Conservation (phyloP, 1,140 invertebrate species). For the Trypoxylus dichotomus region DNA sequence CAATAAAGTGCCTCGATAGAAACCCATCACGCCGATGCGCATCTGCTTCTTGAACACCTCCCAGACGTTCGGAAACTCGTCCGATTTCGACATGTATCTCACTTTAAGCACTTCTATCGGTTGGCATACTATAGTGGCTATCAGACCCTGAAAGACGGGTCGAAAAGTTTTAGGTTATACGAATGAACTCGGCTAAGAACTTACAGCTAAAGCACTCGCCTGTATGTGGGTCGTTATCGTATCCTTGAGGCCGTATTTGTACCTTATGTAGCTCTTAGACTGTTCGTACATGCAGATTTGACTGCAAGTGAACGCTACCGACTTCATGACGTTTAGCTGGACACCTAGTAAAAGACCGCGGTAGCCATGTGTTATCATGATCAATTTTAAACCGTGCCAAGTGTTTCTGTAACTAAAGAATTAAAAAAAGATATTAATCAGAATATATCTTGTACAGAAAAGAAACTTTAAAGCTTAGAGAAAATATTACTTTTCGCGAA, state of each 20-base stretch:
- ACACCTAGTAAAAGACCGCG: neutral
- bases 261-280: neutral
- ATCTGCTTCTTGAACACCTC: neutral
- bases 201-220: neutral
- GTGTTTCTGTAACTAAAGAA: neutral
- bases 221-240: neutral
- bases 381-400: neutral
- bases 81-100: neutral
- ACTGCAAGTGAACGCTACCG: neutral
- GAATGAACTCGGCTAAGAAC: neutral
- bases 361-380: neutral
- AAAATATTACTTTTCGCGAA: too few relatives aligned
- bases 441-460: neutral
- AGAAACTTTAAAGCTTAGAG: too few relatives aligned
- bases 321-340: neutral
- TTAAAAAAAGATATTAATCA: neutral
- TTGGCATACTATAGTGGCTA: neutral
- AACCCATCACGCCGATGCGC: neutral
- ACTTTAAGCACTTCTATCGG: neutral
- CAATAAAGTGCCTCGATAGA: neutral
- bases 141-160: neutral
- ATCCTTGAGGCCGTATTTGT: neutral
- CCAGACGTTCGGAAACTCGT: neutral
- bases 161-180: neutral
- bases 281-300: constrained; percentile 6